phyloP scores from a whole-genome alignment of 2,797 vertebrate species.

The Schizopygopsis pylzovi region DNA sequence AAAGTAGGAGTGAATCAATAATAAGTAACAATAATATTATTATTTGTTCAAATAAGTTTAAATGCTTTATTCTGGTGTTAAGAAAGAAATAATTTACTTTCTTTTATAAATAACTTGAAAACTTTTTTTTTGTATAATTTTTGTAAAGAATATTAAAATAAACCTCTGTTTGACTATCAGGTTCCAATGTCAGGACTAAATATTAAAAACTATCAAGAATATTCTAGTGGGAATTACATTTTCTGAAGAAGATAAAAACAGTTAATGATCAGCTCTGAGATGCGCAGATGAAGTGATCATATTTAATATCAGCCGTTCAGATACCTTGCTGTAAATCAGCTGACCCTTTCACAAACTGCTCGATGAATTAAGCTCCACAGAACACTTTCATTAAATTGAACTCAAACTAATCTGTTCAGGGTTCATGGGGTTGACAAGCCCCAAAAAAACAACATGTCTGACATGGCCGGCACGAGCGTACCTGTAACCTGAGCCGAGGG shows the following conservation, averaged over 20 bases:
- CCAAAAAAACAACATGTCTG: constrained; percentile 68
- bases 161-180: background rate
- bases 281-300: constrained; percentile 41
- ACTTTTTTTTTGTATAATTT: background rate
- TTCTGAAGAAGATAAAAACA: background rate
- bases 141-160: background rate
- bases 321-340: constrained; percentile 56
- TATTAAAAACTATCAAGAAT: background rate
- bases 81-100: background rate
- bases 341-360: constrained; percentile 59
- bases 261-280: constrained; percentile 1
- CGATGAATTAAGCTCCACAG: constrained; percentile 58
- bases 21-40: background rate
- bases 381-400: constrained; percentile 59
- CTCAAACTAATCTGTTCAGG: constrained; percentile 61
- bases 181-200: background rate
- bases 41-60: background rate
- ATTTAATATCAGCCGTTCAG: constrained; percentile 49
- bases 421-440: constrained; percentile 62
- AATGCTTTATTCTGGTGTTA: background rate
- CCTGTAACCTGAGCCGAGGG: constrained; percentile 71
- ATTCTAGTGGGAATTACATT: background rate
- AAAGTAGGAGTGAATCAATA: background rate
- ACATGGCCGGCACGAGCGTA: constrained; percentile 59
- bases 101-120: no score